Conservation (phyloP, 2,797 vertebrate genomes). For the Pseudochromis fuscus region DNA sequence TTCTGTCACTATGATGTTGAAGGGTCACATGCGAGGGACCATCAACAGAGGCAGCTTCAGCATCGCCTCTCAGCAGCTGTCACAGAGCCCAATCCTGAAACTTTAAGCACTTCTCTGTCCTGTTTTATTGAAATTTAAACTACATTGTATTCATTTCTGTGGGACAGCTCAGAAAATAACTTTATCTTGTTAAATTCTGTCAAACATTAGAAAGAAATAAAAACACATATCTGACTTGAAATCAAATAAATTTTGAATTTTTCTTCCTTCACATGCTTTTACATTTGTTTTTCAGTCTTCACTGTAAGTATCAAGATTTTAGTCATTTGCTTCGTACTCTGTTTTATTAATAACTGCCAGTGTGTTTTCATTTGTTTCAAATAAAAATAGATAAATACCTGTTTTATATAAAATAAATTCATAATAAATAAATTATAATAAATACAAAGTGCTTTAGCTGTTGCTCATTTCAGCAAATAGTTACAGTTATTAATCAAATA, state of each 20-base stretch:
- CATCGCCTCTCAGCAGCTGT: slow-evolving; percentile 22
- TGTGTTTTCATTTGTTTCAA: background rate
- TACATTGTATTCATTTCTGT: background rate
- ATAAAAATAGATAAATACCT: background rate
- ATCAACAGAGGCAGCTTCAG: slow-evolving; percentile 15
- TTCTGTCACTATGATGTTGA: slow-evolving; percentile 20
- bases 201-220: background rate
- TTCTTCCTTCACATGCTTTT: background rate
- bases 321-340: background rate
- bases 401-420: background rate
- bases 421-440: background rate
- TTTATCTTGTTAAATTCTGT: background rate
- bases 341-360: no score
- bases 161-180: background rate
- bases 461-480: background rate
- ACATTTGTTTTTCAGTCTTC: background rate
- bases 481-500: no score
- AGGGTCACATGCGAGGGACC: slow-evolving; percentile 31
- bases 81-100: slow-evolving; percentile 1
- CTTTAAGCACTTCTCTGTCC: background rate
- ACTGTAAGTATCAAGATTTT: background rate
- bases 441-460: background rate
- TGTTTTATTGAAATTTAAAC: background rate
- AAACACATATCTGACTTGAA: background rate
- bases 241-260: background rate